Percentiles rank a stretch among this genome's conserved stretches.
Conservation (phyloP, 1,140 invertebrate species). For the Trachymyrmex cornetzi region DNA sequence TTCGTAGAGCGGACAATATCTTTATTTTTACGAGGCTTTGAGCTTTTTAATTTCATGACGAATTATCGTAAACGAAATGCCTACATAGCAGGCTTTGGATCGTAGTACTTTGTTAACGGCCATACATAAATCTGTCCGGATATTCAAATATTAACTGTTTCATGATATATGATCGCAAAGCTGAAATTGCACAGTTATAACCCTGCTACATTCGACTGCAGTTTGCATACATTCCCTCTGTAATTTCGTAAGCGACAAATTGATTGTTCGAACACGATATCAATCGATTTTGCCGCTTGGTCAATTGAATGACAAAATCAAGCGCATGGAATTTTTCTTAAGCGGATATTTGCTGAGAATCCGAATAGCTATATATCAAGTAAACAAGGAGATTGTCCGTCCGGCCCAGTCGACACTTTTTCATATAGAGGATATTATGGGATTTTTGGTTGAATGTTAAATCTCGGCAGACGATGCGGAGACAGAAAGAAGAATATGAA, state of each 20-base stretch:
- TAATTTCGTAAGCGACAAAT: conserved; percentile 72
- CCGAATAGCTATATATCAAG: neutral
- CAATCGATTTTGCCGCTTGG: conserved; percentile 36
- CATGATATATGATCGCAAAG: conserved; percentile 64
- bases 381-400: conserved; percentile 9
- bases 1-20: conserved; percentile 74
- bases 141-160: conserved; percentile 76
- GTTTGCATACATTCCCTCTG: conserved; percentile 25
- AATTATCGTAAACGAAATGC: conserved; percentile 80
- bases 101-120: conserved; percentile 69
- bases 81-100: neutral
- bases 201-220: conserved; percentile 1
- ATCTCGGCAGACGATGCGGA: conserved; percentile 48
- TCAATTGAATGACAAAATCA: conserved; percentile 14
- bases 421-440: neutral
- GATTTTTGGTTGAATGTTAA: conserved; percentile 56
- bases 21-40: conserved; percentile 82
- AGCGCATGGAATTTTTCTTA: conserved; percentile 44
- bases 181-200: conserved; percentile 40
- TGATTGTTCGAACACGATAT: conserved; percentile 55
- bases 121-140: conserved; percentile 67
- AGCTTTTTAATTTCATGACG: conserved; percentile 82
- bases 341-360: neutral
- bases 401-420: conserved; percentile 18
- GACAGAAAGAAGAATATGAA: conserved; percentile 62